Percentiles rank a stretch among this genome's conserved stretches.
These are phyloP conservation scores for Macrosoma leucophasiata DNA, from an alignment of 2,888 invertebrate genomes.

Conservation along the genomic window DNA sequence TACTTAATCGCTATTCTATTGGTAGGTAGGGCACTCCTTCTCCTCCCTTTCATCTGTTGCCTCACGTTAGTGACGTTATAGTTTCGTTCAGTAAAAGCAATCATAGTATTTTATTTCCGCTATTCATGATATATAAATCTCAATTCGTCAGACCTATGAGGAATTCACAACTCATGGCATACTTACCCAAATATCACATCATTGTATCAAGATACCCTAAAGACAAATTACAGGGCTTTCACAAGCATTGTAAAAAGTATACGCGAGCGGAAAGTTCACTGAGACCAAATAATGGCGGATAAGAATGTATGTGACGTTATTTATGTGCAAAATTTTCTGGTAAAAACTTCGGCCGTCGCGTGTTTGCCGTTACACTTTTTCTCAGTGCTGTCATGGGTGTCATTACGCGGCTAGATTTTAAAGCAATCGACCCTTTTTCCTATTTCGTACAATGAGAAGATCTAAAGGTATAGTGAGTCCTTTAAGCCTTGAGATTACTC, in stretches of 20 bases:
- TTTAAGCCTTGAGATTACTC: slow-evolving; percentile 34
- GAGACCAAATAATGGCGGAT: slow-evolving; percentile 61
- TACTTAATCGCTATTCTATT: too few relatives aligned
- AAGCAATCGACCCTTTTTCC: slow-evolving; percentile 45
- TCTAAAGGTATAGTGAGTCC: too few relatives aligned
- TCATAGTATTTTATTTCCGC: too few relatives aligned
- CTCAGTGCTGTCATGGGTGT: slow-evolving; percentile 45
- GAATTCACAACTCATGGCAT: too few relatives aligned
- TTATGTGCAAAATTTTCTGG: slow-evolving; percentile 62
- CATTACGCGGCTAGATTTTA: slow-evolving; percentile 48
- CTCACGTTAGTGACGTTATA: too few relatives aligned
- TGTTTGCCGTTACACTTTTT: slow-evolving; percentile 45
- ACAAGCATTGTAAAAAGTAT: slow-evolving; percentile 56
- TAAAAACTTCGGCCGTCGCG: slow-evolving; percentile 49
- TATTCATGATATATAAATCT: too few relatives aligned
- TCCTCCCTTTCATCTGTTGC: too few relatives aligned
- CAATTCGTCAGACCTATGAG: too few relatives aligned
- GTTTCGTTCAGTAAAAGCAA: too few relatives aligned
- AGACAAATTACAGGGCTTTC: slow-evolving; percentile 50
- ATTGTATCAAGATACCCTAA: slow-evolving; percentile 15
- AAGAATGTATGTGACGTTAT: slow-evolving; percentile 63
- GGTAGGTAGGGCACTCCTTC: too few relatives aligned
- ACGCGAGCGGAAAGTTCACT: slow-evolving; percentile 48
- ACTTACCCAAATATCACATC: too few relatives aligned
- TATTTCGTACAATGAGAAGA: too few relatives aligned